Evolutionary conservation across 2,888 invertebrate genomes (phyloP).

Genomic region (Chaetoderma sp.): DNA sequence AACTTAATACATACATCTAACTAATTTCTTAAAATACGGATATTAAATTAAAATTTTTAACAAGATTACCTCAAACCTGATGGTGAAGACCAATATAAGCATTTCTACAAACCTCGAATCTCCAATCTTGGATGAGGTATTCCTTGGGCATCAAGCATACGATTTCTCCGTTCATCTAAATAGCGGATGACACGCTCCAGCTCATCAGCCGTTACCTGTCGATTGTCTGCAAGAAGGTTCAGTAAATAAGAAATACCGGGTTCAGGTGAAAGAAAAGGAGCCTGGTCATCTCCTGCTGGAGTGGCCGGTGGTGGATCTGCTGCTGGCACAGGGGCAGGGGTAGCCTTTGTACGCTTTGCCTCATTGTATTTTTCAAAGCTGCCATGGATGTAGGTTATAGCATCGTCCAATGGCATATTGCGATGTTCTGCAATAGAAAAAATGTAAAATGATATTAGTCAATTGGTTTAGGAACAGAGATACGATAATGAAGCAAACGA

Average conservation of each 20-base stretch:
- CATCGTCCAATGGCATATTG: slow-evolving; percentile 95
- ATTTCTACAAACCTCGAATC: no score
- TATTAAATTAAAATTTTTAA: no score
- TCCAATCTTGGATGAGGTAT: background rate
- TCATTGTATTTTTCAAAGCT: slow-evolving; percentile 69
- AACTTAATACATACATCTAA: no score
- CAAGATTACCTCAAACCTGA: no score
- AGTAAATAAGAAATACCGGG: slow-evolving; percentile 72
- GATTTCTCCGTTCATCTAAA: slow-evolving; percentile 80
- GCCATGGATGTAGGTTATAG: slow-evolving; percentile 79
- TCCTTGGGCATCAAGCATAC: background rate
- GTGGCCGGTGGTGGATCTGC: slow-evolving; percentile 32
- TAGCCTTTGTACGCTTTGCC: slow-evolving; percentile 51
- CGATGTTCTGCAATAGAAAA: slow-evolving; percentile 81
- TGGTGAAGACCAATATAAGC: no score
- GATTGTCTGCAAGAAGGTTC: slow-evolving; percentile 85
- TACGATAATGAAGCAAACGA: background rate
- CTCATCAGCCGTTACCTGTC: slow-evolving; percentile 70
- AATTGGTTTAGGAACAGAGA: slow-evolving; percentile 3
- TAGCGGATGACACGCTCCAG: slow-evolving; percentile 71
- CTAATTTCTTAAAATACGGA: no score
- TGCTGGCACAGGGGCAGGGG: slow-evolving; percentile 31
- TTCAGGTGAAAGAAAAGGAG: slow-evolving; percentile 54
- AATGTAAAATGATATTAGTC: slow-evolving; percentile 31
- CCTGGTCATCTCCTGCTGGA: slow-evolving; percentile 8